Evolutionary conservation across 2,888 invertebrate genomes (phyloP).

Genomic region (Iphiclides podalirius): DNA sequence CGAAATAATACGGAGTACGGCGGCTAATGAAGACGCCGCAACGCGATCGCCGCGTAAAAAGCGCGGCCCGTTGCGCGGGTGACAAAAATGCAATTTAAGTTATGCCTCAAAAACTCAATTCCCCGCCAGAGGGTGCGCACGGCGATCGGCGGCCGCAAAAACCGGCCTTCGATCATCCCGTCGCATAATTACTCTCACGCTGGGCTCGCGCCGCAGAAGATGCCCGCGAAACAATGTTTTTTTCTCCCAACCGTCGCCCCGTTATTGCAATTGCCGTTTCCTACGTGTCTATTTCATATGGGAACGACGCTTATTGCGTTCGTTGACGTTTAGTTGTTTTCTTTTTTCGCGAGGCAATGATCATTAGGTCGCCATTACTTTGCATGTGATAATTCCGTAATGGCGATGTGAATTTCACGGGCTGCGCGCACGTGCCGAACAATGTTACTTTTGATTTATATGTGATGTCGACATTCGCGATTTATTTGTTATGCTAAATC

Average conservation of each 20-base stretch:
- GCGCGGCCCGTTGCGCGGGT: constrained; percentile 52
- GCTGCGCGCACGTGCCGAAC: constrained; percentile 15
- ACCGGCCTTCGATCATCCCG: constrained; percentile 53
- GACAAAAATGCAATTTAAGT: constrained; percentile 78
- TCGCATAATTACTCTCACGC: constrained; percentile 73
- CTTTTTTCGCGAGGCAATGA: constrained; percentile 41
- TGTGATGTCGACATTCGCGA: no score
- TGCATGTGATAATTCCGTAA: constrained; percentile 44
- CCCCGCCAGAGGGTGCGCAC: constrained; percentile 28
- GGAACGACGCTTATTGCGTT: constrained; percentile 45
- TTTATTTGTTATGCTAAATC: constrained; percentile 1
- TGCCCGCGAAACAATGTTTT: constrained; percentile 33
- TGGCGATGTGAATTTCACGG: constrained; percentile 29
- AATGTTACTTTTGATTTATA: no score
- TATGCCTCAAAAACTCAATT: constrained; percentile 72
- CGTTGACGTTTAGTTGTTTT: constrained; percentile 40
- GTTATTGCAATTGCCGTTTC: constrained; percentile 45
- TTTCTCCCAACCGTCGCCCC: constrained; percentile 24
- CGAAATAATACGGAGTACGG: no score
- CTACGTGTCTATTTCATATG: constrained; percentile 65
- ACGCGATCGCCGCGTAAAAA: constrained; percentile 53
- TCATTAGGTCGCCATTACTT: constrained; percentile 45
- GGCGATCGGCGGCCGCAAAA: constrained; percentile 44
- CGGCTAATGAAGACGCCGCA: constrained; percentile 70
- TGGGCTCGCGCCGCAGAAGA: constrained; percentile 36